phyloP scores from a whole-genome alignment of 2,797 vertebrate species.

The Microcaecilia unicolor region DNA sequence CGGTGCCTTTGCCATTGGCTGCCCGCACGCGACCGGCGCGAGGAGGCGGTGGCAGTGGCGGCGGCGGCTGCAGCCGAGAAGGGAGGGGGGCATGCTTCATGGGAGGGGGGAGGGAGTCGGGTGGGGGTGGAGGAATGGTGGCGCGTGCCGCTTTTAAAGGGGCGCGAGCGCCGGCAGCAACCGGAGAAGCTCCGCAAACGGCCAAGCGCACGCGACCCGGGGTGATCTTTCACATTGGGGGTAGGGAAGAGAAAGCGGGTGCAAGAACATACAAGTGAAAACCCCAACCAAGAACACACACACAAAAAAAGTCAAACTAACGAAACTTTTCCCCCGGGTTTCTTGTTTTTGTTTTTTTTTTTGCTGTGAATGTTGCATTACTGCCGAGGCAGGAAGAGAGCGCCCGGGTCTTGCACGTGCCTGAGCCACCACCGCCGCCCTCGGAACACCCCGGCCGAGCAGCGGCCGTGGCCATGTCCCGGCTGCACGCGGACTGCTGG shows the following conservation, averaged over 20 bases:
- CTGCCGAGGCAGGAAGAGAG: no score
- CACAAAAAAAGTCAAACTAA: no score
- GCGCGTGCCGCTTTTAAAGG: conserved; percentile 97
- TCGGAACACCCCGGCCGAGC: no score
- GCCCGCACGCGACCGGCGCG: conserved; percentile 83
- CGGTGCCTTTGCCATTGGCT: conserved; percentile 66
- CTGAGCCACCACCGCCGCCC: neutral
- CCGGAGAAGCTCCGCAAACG: conserved; percentile 74
- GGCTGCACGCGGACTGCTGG: conserved; percentile 47
- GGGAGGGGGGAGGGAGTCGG: neutral
- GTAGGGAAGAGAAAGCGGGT: no score
- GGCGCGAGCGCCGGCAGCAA: conserved; percentile 73
- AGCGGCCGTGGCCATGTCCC: conserved; percentile 50
- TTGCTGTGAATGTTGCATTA: no score
- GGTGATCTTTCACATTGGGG: no score
- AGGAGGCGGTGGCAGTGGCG: conserved; percentile 57
- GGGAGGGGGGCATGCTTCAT: conserved; percentile 17
- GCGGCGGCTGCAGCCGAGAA: conserved; percentile 62
- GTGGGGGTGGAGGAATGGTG: conserved; percentile 38
- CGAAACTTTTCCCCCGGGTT: no score
- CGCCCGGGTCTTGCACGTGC: no score
- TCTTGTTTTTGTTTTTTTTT: no score
- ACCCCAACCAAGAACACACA: no score
- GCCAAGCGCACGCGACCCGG: conserved; percentile 58
- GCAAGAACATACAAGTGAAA: no score